These are phyloP conservation scores for Aphelenchoides fujianensis DNA, from an alignment of 1,140 invertebrate genomes.

Conservation along the genomic window DNA sequence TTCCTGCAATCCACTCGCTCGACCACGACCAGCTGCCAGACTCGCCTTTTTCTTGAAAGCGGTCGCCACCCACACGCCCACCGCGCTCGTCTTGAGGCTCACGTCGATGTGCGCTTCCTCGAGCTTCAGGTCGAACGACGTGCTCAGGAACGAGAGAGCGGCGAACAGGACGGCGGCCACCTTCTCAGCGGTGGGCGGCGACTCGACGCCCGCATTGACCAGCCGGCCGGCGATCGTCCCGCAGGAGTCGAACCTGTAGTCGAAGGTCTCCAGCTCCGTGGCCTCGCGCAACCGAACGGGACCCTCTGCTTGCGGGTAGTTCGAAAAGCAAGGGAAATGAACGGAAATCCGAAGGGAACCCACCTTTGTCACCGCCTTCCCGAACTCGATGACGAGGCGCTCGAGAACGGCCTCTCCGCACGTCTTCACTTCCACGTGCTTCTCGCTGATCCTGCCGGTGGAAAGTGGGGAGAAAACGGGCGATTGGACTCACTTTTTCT, in stretches of 20 bases:
- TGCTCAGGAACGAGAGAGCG: too few relatives aligned
- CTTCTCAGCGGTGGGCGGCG: conserved; percentile 73
- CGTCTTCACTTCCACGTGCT: conserved; percentile 52
- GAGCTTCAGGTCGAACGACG: too few relatives aligned
- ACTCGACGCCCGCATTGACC: conserved; percentile 66
- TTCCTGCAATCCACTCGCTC: conserved; percentile 50
- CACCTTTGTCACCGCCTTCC: conserved; percentile 45
- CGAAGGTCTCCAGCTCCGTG: conserved; percentile 71
- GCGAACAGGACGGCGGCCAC: conserved; percentile 69
- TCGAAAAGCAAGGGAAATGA: conserved; percentile 27
- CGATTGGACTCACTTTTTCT: too few relatives aligned
- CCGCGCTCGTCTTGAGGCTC: conserved; percentile 72
- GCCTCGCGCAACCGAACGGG: conserved; percentile 49
- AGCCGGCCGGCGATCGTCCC: conserved; percentile 73
- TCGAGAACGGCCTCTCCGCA: conserved; percentile 56
- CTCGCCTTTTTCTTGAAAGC: conserved; percentile 68
- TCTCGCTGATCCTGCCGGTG: neutral
- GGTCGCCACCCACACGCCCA: conserved; percentile 67
- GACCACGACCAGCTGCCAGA: neutral
- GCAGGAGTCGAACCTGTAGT: conserved; percentile 91
- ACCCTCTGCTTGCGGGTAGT: conserved; percentile 38
- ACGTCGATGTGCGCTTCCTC: conserved; percentile 95
- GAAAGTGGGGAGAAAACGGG: too few relatives aligned
- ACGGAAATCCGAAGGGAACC: neutral
- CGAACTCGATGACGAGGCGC: conserved; percentile 44